Evolutionary conservation across 2,113 vertebrate species (phyloP).

Genomic region (Rhinolophus ferrumequinum): DNA sequence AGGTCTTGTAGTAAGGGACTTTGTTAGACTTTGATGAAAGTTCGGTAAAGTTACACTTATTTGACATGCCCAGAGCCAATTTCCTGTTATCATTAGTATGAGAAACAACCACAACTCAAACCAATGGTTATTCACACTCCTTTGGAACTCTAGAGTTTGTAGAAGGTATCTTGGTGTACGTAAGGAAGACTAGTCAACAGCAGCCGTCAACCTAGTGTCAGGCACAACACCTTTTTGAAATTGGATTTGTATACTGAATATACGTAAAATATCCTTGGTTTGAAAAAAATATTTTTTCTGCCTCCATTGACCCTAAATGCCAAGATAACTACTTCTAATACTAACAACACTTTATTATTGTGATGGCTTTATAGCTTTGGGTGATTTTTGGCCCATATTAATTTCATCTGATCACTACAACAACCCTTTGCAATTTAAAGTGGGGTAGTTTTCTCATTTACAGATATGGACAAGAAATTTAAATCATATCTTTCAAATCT

Average conservation of each 20-base stretch:
- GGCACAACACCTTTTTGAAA: neutral
- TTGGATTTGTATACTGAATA: neutral
- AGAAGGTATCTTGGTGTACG: neutral
- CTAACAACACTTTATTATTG: neutral
- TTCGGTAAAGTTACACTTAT: neutral
- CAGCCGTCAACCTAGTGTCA: constrained; percentile 13
- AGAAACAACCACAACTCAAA: constrained; percentile 7
- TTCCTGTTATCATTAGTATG: neutral
- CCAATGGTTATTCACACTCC: neutral
- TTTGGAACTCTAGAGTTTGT: neutral
- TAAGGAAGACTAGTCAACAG: neutral
- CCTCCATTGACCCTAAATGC: neutral
- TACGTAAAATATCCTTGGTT: neutral
- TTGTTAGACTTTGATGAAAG: neutral
- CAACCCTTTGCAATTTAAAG: neutral
- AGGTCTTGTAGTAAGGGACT: neutral
- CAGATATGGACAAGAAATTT: neutral
- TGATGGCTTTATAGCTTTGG: neutral
- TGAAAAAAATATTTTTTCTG: neutral
- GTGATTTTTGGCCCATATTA: neutral
- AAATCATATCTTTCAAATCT: neutral
- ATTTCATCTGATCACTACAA: neutral
- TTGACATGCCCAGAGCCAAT: neutral
- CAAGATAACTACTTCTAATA: neutral
- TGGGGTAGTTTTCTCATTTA: neutral